Base-by-base conservation (phyloP, 2,888 invertebrate species). In the Sarcophaga rosellei region DNA sequence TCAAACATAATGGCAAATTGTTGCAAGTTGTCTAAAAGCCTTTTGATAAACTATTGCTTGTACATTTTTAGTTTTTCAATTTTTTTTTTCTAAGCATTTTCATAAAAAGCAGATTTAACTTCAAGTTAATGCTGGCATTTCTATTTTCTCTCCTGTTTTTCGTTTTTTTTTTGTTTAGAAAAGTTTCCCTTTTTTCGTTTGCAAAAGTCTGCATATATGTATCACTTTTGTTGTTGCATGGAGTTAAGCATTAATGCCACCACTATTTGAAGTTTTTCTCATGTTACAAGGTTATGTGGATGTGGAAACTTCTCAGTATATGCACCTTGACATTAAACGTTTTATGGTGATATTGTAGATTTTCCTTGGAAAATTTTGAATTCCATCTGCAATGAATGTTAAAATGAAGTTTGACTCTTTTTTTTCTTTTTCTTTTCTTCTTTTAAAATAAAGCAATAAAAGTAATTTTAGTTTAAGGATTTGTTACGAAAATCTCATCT, bases 1-100 rank as follows among this genome's bases (percentile, higher is more conserved):
- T 70, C 75, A 68, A 73, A 72, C 45, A 65, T 86, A 83, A 86
- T 86, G 82, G 82, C 82, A 83, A 86, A 86, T 86, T 86, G 83
- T 83, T 82, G 86, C 80, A 80, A 83, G 82, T 86, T 80, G 76
- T 76, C 79, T 86, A 86, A 86, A 80, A 86, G 76, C 76, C 73
- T 86, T 83, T 80, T 80, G 82, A 86, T 86, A 80, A 83, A 86
- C 76, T 82, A 82, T 83, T 80, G 59, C 72, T 74, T 74, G 6
- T 57, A 47, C 15, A 15, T 15, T 57, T 74, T 59, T 76, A 70
- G 53, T 73, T 66, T 66, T n/a, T 25, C 4, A 57, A 57, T 59
- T 15, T 25, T 66, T 57, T 35, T 21, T 68, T 61, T 79, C 44
- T 59, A 21, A n/a, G 10, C 15, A 74, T 21, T 47, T 5, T 59